These are phyloP conservation scores for Actenoides hombroni DNA, from an alignment of 2,113 vertebrate genomes.

Conservation along the genomic window DNA sequence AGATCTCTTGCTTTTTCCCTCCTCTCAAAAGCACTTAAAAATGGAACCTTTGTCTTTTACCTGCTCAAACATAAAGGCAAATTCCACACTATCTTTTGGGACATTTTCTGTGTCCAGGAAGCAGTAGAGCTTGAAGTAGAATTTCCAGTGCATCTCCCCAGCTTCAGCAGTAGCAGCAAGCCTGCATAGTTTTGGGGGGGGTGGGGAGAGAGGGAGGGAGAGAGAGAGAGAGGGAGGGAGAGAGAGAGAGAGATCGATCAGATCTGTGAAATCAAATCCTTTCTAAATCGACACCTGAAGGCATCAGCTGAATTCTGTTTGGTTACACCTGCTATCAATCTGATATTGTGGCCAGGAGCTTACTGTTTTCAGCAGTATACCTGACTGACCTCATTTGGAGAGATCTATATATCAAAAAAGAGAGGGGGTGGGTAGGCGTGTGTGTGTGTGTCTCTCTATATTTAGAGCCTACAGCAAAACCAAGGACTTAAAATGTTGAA, in stretches of 20 bases:
- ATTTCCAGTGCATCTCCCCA: constrained; percentile 83
- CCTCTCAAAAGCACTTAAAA: not conserved
- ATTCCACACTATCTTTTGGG: constrained; percentile 93
- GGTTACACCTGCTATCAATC: not conserved
- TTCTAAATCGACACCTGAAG: not conserved
- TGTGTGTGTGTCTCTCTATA: too few species aligned
- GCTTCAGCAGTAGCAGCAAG: constrained; percentile 80
- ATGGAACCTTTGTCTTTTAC: constrained; percentile 64
- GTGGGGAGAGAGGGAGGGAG: too few species aligned
- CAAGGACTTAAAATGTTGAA: not conserved
- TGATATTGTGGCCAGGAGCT: not conserved
- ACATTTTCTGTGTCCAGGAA: constrained; percentile 92
- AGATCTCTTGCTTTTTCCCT: not conserved
- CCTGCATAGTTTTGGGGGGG: constrained; percentile 38
- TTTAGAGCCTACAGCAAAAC: not conserved
- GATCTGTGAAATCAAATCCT: not conserved
- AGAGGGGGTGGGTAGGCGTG: too few species aligned
- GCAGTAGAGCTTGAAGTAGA: constrained; percentile 99
- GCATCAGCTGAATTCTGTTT: not conserved
- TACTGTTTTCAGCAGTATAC: not conserved
- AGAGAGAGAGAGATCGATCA: not conserved
- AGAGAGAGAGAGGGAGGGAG: not conserved
- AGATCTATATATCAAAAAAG: not conserved
- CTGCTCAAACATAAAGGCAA: constrained; percentile 99
- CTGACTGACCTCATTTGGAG: not conserved